Conservation (phyloP, 2,113 vertebrate genomes). For the Acinonyx jubatus region DNA sequence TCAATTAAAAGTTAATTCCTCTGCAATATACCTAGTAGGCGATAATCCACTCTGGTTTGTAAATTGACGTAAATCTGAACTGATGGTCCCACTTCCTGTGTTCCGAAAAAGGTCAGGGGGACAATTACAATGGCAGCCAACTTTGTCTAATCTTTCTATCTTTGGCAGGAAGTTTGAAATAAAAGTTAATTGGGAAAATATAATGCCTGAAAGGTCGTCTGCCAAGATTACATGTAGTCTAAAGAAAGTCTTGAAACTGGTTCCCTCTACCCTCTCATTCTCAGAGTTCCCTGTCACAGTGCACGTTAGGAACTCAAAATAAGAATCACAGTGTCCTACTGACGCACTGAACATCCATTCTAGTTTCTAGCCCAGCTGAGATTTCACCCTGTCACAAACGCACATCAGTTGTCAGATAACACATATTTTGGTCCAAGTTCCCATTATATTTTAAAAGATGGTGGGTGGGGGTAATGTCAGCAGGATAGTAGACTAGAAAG, state of each 20-base stretch:
- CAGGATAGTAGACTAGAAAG: not conserved
- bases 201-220: constrained; percentile 17
- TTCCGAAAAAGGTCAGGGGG: constrained; percentile 70
- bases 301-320: not conserved
- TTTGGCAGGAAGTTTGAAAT: constrained; percentile 48
- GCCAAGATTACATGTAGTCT: not conserved
- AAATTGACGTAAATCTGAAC: constrained; percentile 79
- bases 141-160: constrained; percentile 71
- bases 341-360: not conserved
- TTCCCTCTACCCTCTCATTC: not conserved
- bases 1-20: constrained; percentile 78
- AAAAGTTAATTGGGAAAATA: constrained; percentile 67
- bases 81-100: constrained; percentile 71
- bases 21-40: constrained; percentile 46
- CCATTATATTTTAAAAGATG: not conserved
- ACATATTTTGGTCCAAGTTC: not conserved
- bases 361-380: not conserved
- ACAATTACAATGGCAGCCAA: constrained; percentile 69
- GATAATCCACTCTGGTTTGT: constrained; percentile 63
- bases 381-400: not conserved
- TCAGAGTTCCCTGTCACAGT: not conserved
- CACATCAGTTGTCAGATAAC: not conserved
- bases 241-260: constrained; percentile 16
- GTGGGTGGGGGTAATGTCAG: not conserved
- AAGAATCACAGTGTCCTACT: not conserved